phyloP scores from a whole-genome alignment of 1,140 invertebrate species.

The Bombus polaris region DNA sequence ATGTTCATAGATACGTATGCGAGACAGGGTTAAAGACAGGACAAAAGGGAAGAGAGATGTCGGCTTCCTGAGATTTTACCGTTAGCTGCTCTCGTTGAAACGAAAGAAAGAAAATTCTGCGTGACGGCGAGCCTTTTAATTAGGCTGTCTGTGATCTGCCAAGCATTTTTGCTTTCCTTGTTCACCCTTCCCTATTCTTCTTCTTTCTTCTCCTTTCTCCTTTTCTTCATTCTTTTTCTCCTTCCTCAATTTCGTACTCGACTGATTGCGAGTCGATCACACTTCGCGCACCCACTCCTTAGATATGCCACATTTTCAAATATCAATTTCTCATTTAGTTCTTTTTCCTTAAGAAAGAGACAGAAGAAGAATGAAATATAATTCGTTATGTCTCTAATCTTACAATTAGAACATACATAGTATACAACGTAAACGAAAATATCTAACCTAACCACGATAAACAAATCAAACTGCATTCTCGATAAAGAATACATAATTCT shows the following conservation, averaged over 20 bases:
- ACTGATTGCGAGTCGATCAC: constrained; percentile 1
- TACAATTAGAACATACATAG: no score
- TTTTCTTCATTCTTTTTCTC: background rate
- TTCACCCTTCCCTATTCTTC: background rate
- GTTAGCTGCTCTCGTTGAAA: constrained; percentile 2
- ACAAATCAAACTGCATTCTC: background rate
- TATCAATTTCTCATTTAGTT: background rate
- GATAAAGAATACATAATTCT: background rate
- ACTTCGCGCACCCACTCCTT: background rate
- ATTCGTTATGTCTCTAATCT: background rate
- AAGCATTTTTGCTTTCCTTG: constrained; percentile 50
- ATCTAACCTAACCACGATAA: background rate
- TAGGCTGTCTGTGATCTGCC: constrained; percentile 63
- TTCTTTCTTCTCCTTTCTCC: background rate
- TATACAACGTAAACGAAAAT: background rate
- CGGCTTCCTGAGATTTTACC: constrained; percentile 56
- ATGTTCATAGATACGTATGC: constrained; percentile 31
- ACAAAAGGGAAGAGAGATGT: constrained; percentile 50
- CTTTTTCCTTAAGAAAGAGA: no score
- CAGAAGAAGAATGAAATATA: background rate
- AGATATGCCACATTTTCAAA: background rate
- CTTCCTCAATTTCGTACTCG: background rate
- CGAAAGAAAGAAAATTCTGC: constrained; percentile 38
- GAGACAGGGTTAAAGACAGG: constrained; percentile 35
- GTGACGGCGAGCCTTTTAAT: constrained; percentile 62